Evolutionary conservation across 2,888 invertebrate genomes (phyloP).

Genomic region (Matsumyia berberina): DNA sequence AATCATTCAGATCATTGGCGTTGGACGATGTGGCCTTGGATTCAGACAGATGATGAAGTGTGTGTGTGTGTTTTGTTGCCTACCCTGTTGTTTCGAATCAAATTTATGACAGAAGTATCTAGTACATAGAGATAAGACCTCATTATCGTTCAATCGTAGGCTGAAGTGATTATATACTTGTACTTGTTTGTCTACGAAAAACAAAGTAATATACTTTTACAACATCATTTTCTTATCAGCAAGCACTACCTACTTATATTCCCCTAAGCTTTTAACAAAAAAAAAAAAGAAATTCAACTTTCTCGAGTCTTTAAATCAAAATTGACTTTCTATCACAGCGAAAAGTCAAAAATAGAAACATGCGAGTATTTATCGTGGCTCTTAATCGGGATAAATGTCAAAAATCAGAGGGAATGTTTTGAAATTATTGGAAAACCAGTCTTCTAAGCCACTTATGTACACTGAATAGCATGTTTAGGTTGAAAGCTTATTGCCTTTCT

Average conservation of each 20-base stretch:
- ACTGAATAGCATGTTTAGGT: neutral
- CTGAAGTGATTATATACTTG: neutral
- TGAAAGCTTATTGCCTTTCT: slow-evolving; percentile 30
- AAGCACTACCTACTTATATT: neutral
- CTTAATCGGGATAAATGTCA: slow-evolving; percentile 4
- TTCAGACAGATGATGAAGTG: too few relatives aligned
- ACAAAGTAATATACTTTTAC: neutral
- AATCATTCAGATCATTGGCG: too few relatives aligned
- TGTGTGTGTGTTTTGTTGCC: too few relatives aligned
- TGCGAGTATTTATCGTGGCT: neutral
- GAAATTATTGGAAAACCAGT: neutral
- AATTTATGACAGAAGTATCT: neutral
- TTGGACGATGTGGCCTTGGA: too few relatives aligned
- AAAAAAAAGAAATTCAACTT: neutral
- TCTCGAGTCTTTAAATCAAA: neutral
- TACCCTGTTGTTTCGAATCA: neutral
- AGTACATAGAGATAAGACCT: neutral
- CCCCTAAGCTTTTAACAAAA: neutral
- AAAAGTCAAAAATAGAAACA: neutral
- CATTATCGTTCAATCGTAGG: neutral
- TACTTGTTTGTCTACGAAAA: neutral
- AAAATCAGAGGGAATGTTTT: neutral
- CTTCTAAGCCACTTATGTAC: neutral
- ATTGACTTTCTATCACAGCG: neutral
- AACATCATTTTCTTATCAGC: neutral